Evolutionary conservation across 2,888 invertebrate species (phyloP).

Genomic region (Alloplasta piceator): DNA sequence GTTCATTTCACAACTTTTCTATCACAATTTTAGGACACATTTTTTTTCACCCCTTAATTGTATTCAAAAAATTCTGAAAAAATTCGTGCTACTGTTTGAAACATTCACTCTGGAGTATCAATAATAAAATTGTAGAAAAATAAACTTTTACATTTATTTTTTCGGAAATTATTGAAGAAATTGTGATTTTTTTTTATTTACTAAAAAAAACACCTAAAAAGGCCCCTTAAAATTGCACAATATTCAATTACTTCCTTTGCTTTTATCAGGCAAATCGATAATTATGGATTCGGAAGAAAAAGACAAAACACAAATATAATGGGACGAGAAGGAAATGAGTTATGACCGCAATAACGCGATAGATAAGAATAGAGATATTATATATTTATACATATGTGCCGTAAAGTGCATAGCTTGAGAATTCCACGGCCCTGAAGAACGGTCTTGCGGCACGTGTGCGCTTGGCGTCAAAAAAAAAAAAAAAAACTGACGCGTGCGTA

Average conservation of each 20-base stretch:
- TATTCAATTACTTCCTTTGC: neutral
- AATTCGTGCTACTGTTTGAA: too few species aligned
- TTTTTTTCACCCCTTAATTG: too few species aligned
- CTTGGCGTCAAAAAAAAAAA: neutral
- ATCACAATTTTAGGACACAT: too few species aligned
- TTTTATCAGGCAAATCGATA: neutral
- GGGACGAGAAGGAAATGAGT: neutral
- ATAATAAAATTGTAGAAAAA: too few species aligned
- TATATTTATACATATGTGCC: slow-evolving; percentile 3
- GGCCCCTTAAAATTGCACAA: neutral
- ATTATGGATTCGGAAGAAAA: too few species aligned
- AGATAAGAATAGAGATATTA: neutral
- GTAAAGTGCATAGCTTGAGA: slow-evolving; percentile 8
- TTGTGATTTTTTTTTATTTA: too few species aligned
- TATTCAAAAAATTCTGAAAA: too few species aligned
- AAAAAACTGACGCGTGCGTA: slow-evolving; percentile 22
- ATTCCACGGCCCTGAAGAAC: slow-evolving; percentile 57
- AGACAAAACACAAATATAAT: neutral
- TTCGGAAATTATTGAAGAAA: too few species aligned
- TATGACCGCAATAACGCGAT: neutral
- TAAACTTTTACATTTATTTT: too few species aligned
- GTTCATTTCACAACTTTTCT: too few species aligned
- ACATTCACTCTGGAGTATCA: too few species aligned
- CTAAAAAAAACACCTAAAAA: too few species aligned
- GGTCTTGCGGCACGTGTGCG: slow-evolving; percentile 55